A percentile compares a stretch with the other conserved stretches of the same genome.
These are phyloP conservation scores for Andrena cerasifolii DNA, from an alignment of 1,140 invertebrate species.

Conservation along the genomic window DNA sequence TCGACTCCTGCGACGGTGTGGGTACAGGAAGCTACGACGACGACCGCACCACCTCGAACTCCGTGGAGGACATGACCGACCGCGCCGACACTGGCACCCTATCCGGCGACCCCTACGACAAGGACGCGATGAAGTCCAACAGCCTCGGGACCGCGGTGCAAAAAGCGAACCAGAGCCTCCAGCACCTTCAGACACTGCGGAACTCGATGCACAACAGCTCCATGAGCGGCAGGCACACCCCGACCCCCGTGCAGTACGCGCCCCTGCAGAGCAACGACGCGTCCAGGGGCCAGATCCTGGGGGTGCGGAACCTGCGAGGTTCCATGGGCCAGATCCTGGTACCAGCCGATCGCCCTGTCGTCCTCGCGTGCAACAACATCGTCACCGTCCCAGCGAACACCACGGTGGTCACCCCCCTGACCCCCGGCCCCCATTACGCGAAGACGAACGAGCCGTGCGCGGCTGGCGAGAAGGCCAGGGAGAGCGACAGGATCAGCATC, in stretches of 20 bases:
- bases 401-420: constrained; percentile 30
- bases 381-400: constrained; percentile 31
- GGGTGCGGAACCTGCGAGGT: constrained; percentile 73
- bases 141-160: constrained; percentile 42
- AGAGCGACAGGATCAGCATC: constrained; percentile 59
- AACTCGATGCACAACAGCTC: constrained; percentile 62
- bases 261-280: constrained; percentile 59
- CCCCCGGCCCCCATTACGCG: constrained; percentile 42
- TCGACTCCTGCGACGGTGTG: constrained; percentile 57
- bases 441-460: constrained; percentile 52
- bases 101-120: constrained; percentile 11
- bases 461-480: constrained; percentile 59
- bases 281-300: constrained; percentile 73
- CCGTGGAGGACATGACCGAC: constrained; percentile 44
- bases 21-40: constrained; percentile 56
- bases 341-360: constrained; percentile 44
- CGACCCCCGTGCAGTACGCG: constrained; percentile 51
- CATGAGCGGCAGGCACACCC: constrained; percentile 35
- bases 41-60: constrained; percentile 50
- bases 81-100: not conserved
- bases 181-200: constrained; percentile 75
- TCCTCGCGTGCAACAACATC: not conserved
- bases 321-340: constrained; percentile 62
- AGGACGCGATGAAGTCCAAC: constrained; percentile 34
- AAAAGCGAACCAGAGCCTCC: constrained; percentile 74